phyloP scores from a whole-genome alignment of 2,797 vertebrate species.

The Sebastes variabilis region DNA sequence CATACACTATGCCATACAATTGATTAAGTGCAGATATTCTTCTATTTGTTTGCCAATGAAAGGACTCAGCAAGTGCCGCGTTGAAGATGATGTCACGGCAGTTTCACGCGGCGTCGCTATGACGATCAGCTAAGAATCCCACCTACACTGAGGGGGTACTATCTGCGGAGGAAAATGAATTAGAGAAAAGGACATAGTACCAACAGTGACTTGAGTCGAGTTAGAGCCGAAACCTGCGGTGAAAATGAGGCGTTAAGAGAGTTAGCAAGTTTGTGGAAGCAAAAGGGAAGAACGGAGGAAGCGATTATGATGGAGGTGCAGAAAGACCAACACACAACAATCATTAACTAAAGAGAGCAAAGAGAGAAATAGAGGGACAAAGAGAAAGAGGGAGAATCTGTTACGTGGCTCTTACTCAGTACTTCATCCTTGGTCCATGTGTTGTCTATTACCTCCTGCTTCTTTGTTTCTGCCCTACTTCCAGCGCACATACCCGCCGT shows the following conservation, averaged over 20 bases:
- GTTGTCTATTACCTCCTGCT: slow-evolving; percentile 75
- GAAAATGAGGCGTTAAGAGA: background rate
- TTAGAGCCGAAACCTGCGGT: too few species aligned
- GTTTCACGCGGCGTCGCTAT: background rate
- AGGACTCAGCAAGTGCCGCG: background rate
- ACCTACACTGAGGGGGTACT: background rate
- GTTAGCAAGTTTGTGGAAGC: background rate
- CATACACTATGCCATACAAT: too few species aligned
- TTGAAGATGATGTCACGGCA: background rate
- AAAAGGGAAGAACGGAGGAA: background rate
- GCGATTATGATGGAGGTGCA: background rate
- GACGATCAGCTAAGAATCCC: background rate
- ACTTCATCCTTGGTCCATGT: slow-evolving; percentile 67
- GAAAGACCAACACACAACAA: background rate
- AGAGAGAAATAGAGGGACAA: background rate
- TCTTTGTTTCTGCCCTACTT: slow-evolving; percentile 80
- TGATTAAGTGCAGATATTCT: background rate
- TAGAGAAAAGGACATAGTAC: background rate
- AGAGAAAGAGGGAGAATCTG: slow-evolving; percentile 27
- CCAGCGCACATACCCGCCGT: slow-evolving; percentile 65
- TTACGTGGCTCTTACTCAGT: slow-evolving; percentile 37
- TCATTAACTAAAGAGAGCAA: slow-evolving; percentile 10
- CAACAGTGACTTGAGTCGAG: background rate
- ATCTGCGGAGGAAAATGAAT: background rate
- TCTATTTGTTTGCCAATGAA: background rate